A percentile compares a stretch with the other conserved stretches of the same genome.
These are phyloP conservation scores for Panulirus ornatus DNA, from an alignment of 1,140 invertebrate species.

Conservation along the genomic window DNA sequence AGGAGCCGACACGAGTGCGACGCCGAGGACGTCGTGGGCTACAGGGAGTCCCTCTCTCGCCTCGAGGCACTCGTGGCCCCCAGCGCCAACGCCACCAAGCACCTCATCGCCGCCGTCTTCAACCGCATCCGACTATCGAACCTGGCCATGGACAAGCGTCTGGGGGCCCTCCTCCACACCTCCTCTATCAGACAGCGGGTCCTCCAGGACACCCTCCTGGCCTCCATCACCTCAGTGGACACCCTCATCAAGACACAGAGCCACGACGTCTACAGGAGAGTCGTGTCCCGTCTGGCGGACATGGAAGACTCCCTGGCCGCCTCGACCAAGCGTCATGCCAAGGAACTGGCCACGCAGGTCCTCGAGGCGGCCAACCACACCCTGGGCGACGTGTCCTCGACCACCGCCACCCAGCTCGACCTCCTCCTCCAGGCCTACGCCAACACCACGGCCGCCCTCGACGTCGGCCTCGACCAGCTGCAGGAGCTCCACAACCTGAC, in stretches of 20 bases:
- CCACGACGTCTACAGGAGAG: conserved; percentile 2
- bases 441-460: conserved; percentile 4
- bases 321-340: background rate
- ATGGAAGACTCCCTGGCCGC: background rate
- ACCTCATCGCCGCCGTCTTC: conserved; percentile 36
- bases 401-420: background rate
- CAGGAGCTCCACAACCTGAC: background rate
- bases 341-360: conserved; percentile 13
- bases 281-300: background rate
- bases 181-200: conserved; percentile 39
- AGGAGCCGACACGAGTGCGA: background rate
- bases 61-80: conserved; percentile 3
- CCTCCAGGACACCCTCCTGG: conserved; percentile 31
- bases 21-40: background rate
- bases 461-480: background rate
- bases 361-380: conserved; percentile 27
- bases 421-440: background rate
- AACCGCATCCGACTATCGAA: conserved; percentile 52
- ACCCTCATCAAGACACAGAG: background rate
- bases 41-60: background rate
- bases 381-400: background rate
- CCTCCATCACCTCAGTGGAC: background rate
- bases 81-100: conserved; percentile 25
- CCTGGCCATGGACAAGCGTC: conserved; percentile 58
- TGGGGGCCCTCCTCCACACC: conserved; percentile 48